phyloP scores from a whole-genome alignment of 2,888 invertebrate genomes.

The Conops quadrifasciatus region DNA sequence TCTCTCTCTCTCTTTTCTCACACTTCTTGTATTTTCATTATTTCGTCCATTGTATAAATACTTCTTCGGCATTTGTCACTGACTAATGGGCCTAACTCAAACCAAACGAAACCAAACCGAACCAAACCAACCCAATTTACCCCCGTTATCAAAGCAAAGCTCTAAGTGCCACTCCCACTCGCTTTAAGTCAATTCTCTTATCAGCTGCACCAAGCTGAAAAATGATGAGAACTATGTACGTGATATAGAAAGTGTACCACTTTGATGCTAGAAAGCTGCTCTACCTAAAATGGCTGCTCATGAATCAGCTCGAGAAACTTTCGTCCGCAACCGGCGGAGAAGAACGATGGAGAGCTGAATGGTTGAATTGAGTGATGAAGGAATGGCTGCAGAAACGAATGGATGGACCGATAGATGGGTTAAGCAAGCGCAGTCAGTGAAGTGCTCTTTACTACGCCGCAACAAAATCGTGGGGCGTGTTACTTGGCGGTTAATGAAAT shows the following conservation, averaged over 20 bases:
- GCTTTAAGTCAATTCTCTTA: background rate
- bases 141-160: no score
- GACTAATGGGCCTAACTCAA: constrained; percentile 24
- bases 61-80: constrained; percentile 22
- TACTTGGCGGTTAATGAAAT: constrained; percentile 30
- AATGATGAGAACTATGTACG: constrained; percentile 30
- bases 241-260: constrained; percentile 26
- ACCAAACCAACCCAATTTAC: background rate
- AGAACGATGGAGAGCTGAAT: background rate
- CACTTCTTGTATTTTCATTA: background rate
- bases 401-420: no score
- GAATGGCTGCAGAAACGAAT: background rate
- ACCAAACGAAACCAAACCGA: background rate
- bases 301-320: constrained; percentile 29
- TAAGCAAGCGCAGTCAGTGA: no score
- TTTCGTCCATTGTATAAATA: background rate
- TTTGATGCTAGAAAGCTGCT: constrained; percentile 22
- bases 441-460: background rate
- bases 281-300: constrained; percentile 30
- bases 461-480: constrained; percentile 27
- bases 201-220: constrained; percentile 19
- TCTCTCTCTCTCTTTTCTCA: background rate
- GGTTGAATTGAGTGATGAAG: background rate
- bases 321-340: background rate
- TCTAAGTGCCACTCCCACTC: background rate